These are phyloP conservation scores for Brachyopa scutellaris DNA, from an alignment of 2,888 invertebrate genomes.

Conservation along the genomic window DNA sequence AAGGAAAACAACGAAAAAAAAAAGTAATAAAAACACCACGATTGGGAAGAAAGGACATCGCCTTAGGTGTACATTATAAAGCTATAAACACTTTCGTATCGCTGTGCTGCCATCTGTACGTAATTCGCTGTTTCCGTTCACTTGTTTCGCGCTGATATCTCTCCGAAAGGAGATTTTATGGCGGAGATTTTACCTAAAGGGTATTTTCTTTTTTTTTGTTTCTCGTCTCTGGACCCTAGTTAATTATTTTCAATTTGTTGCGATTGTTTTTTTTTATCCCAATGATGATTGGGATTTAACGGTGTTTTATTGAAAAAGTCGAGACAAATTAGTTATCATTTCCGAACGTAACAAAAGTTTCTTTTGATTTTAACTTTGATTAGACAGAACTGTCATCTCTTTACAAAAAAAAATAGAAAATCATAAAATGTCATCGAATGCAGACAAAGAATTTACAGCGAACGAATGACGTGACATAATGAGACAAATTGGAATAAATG, in stretches of 20 bases:
- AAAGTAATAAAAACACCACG: background rate
- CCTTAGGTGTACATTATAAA: constrained; percentile 54
- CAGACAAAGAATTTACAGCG: background rate
- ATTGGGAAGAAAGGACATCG: constrained; percentile 29
- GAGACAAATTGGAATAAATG: constrained; percentile 42
- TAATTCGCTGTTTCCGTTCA: constrained; percentile 44
- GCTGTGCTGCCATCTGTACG: constrained; percentile 50
- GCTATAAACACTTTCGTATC: constrained; percentile 55
- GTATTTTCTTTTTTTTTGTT: background rate
- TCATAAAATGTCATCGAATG: background rate
- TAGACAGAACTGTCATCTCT: background rate
- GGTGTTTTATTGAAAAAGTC: background rate
- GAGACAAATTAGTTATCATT: background rate
- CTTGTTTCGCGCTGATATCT: constrained; percentile 25
- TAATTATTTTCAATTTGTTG: constrained; percentile 51
- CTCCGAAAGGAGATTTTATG: constrained; percentile 4
- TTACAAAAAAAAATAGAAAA: background rate
- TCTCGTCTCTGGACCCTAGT: background rate
- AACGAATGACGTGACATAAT: constrained; percentile 46
- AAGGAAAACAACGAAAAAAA: background rate
- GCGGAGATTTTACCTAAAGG: background rate
- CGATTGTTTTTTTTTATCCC: background rate
- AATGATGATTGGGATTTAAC: background rate
- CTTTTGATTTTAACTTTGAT: too few relatives aligned
- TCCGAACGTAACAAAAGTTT: too few relatives aligned